These are phyloP conservation scores for Heliangelus exortis DNA, from an alignment of 2,797 vertebrate genomes.

Conservation along the genomic window DNA sequence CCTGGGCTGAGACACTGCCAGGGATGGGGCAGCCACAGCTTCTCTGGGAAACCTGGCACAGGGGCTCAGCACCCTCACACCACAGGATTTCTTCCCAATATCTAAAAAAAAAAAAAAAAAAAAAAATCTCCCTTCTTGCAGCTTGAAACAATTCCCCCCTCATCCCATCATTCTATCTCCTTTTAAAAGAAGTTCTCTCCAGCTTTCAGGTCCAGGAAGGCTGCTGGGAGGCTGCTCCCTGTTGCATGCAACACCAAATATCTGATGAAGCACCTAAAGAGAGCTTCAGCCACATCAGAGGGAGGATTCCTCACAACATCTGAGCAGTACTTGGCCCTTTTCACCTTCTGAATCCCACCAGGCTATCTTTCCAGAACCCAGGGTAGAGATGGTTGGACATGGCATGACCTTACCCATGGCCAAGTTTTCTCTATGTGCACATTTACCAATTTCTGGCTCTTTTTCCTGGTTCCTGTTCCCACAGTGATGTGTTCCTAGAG, in stretches of 20 bases:
- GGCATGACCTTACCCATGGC: background rate
- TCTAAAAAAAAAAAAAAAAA: too few relatives aligned
- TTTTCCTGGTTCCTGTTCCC: background rate
- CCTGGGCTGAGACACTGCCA: too few relatives aligned
- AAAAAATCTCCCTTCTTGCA: too few relatives aligned
- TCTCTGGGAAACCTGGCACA: too few relatives aligned
- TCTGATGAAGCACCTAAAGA: accelerated
- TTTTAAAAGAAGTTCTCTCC: too few relatives aligned
- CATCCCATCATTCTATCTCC: too few relatives aligned
- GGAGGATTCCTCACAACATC: accelerated
- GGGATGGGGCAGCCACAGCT: too few relatives aligned
- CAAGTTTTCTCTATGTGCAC: background rate
- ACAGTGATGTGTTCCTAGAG: background rate
- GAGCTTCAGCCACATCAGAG: accelerated
- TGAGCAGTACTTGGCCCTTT: background rate
- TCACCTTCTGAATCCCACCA: background rate
- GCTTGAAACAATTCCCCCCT: too few relatives aligned
- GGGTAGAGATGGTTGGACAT: background rate
- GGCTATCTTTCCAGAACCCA: background rate
- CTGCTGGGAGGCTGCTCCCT: too few relatives aligned
- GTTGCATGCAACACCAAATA: background rate
- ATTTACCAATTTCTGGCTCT: background rate
- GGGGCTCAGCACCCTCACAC: too few relatives aligned
- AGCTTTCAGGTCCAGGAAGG: too few relatives aligned
- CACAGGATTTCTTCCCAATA: too few relatives aligned